These are phyloP conservation scores for Halcyon senegalensis DNA, from an alignment of 2,113 vertebrate species.

Conservation along the genomic window DNA sequence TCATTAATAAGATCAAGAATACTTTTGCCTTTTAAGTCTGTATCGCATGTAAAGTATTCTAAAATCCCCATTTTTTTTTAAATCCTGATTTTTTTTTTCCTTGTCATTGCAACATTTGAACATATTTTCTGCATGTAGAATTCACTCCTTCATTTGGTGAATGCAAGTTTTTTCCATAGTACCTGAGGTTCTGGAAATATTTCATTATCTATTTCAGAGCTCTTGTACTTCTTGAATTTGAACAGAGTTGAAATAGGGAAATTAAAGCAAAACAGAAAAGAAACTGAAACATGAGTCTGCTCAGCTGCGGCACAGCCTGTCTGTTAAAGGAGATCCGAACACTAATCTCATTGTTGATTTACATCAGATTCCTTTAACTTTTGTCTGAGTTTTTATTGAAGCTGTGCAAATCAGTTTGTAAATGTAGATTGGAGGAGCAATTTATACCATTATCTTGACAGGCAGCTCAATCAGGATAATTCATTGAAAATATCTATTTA, in stretches of 20 bases:
- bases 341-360: conserved; percentile 62
- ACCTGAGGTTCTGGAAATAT: not conserved
- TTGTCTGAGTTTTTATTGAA: conserved; percentile 4
- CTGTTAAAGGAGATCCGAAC: conserved; percentile 25
- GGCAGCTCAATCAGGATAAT: conserved; percentile 57
- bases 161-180: not conserved
- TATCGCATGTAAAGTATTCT: not conserved
- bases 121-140: not conserved
- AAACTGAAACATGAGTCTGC: conserved; percentile 49
- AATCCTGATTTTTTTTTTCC: not conserved
- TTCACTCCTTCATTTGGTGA: not conserved
- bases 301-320: conserved; percentile 33
- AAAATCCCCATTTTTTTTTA: not conserved
- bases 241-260: not conserved
- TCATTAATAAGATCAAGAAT: not conserved
- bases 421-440: conserved; percentile 52
- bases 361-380: conserved; percentile 58
- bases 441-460: conserved; percentile 63
- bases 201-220: not conserved
- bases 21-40: not conserved
- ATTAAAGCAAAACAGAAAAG: conserved; percentile 44
- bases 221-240: not conserved
- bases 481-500: conserved; percentile 50
- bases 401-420: conserved; percentile 60
- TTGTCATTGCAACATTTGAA: not conserved